Base-by-base conservation (phyloP, 2,797 vertebrate genomes). In the Hydrophis major region DNA sequence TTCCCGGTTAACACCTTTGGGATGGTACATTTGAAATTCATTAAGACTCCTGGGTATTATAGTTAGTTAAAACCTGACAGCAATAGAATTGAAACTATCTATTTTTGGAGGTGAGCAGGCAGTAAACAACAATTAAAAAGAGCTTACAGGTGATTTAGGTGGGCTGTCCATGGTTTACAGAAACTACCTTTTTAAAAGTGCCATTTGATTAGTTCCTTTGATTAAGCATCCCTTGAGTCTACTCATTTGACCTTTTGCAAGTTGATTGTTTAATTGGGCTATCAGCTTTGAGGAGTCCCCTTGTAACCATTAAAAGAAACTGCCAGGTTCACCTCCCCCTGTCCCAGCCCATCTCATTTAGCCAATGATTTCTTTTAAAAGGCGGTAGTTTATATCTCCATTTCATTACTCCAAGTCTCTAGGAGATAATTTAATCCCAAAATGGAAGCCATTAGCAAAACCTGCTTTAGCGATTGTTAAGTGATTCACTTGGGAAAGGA, bases 351-450 rank as follows among this genome's bases (percentile, higher is more conserved):
- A 18, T 87, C 95, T 91, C 74, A 83, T 93, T 97, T 96, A 95
- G 55, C 37, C 92, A 93, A 53, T 28, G 20, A 91, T 95, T 96
- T 92, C 96, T 95, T 94, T 94, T 53, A 83, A 95, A 95, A 66
- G n/a, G 60, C 37, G 78, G 22, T 59, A 93, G 94, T 83, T 78
- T 4, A 93, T 94, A 27, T 94, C 95, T 96, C 69, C 55, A 42
- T 96, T 96, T 97, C 92, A 94, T 94, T 96, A 95, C 91, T 94
- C 78, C 14, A 61, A 89, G 78, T 94, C 91, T 94, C 92, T 91
- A 83, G 96, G 97, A 97, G 86, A 93, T 91, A 96, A 96, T 95
- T 94, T 96, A 94, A 95, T 92, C 96, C 95, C 95, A 94, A 96
- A 97, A 96, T 94, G 92, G 87, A 88, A 90, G 56, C 95, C 53